phyloP scores from a whole-genome alignment of 2,888 invertebrate species.

The Pheosia gnoma region DNA sequence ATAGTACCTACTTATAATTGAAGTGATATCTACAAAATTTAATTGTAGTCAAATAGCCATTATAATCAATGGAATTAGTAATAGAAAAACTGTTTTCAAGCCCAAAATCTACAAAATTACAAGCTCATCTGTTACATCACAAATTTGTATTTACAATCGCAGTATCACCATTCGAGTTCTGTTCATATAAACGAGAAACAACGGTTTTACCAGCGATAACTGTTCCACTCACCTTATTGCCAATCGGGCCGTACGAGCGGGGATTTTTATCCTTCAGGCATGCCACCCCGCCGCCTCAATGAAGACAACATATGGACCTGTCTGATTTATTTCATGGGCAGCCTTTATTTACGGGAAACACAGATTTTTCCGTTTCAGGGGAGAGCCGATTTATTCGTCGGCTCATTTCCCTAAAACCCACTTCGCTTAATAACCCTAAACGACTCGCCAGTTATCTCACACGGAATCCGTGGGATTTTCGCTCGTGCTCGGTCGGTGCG shows the following conservation, averaged over 20 bases:
- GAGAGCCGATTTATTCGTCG: constrained; percentile 69
- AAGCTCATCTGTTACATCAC: constrained; percentile 19
- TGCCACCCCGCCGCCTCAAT: constrained; percentile 55
- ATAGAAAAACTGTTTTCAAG: no score
- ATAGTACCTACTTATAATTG: no score
- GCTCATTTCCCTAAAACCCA: constrained; percentile 80
- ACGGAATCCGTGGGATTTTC: constrained; percentile 78
- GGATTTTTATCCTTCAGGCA: constrained; percentile 58
- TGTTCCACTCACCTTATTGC: constrained; percentile 68
- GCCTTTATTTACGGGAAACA: constrained; percentile 71
- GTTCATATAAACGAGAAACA: constrained; percentile 52
- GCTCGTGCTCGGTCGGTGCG: constrained; percentile 55
- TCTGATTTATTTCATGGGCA: constrained; percentile 71
- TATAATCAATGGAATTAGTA: no score
- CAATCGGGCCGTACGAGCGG: constrained; percentile 62
- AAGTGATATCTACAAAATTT: no score
- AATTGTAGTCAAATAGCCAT: no score
- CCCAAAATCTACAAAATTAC: background rate
- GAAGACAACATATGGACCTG: constrained; percentile 71
- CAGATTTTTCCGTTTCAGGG: constrained; percentile 62
- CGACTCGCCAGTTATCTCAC: constrained; percentile 76
- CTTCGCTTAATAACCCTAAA: constrained; percentile 81
- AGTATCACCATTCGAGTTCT: constrained; percentile 37
- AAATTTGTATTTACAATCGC: constrained; percentile 35
- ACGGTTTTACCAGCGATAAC: constrained; percentile 57